Evolutionary conservation across 2,797 vertebrate species (phyloP).

Genomic region (Eremophila alpestris): DNA sequence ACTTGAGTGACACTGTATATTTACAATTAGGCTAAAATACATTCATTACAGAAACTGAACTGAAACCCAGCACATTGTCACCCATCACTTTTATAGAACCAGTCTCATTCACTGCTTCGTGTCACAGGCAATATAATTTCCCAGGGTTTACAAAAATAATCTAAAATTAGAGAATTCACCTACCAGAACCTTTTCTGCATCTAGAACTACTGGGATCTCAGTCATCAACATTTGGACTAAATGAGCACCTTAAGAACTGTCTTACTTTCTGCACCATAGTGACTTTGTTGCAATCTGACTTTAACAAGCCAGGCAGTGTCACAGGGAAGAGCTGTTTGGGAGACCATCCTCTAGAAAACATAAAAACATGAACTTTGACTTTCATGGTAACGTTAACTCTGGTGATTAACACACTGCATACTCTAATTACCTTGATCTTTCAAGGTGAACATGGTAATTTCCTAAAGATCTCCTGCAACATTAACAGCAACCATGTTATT

Average conservation of each 20-base stretch:
- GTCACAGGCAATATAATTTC: neutral
- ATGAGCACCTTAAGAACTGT: neutral
- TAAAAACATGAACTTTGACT: neutral
- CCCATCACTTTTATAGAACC: neutral
- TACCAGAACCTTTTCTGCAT: neutral
- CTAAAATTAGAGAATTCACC: neutral
- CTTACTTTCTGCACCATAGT: neutral
- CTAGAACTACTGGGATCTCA: neutral
- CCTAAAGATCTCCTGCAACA: neutral
- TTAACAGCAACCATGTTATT: neutral
- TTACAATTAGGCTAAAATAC: neutral
- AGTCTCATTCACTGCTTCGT: neutral
- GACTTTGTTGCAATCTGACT: neutral
- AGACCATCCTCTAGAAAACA: neutral
- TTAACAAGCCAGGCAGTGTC: neutral
- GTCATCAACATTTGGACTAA: neutral
- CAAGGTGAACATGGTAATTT: neutral
- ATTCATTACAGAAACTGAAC: neutral
- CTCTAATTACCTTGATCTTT: neutral
- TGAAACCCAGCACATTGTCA: neutral
- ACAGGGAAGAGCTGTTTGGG: neutral
- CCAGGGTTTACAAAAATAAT: neutral
- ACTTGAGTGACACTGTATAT: neutral
- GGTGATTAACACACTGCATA: neutral
- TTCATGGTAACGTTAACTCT: neutral